Base-by-base conservation (phyloP, 2,113 vertebrate species). In the Silurus meridionalis region DNA sequence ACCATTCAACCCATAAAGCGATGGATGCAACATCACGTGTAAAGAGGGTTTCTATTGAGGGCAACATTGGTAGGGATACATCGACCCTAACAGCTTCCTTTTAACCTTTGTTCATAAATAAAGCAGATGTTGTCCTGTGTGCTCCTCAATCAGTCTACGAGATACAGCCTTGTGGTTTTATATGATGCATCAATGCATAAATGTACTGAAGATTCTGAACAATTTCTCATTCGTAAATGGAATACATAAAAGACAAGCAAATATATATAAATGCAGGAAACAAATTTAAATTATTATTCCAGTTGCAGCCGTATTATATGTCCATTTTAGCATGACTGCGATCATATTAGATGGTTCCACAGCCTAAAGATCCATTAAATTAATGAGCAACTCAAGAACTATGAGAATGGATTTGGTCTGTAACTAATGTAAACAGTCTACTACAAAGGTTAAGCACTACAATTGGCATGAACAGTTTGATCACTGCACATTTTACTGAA, bases 11-110 rank as follows among this genome's bases (percentile, higher is more conserved):
- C 4, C 19, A 23, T 10, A 57, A 80, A 19, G 15, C 86, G 53
- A 4, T 55, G 53, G 79, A 85, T 48, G 60, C 17, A 53, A 5
- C 53, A 58, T 50, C n/a, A 55, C 86, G 79, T 37, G 89, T 94
- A 14, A 95, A 90, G 87, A 94, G 95, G 71, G 93, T 96, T 28
- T 95, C 95, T 23, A 92, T 96, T 5, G 95, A 96, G 85, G 95
- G 95, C 9, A 96, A 96, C 87, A 94, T 96, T 25, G 95, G 95
- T 96, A 90, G 90, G 86, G 52, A 60, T 37, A 78, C 75, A 48
- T 19, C 6, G 46, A 7, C 6, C 53, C 53, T 37, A n/a, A 72
- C 28, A 15, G 69, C 23, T 14, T n/a, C 10, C 37, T 23, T 23
- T 25, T 25, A 78, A 17, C 2, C 6, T 8, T 11, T 78, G 74